Conservation (phyloP, 2,797 vertebrate genomes). For the Dicrostonyx torquatus region DNA sequence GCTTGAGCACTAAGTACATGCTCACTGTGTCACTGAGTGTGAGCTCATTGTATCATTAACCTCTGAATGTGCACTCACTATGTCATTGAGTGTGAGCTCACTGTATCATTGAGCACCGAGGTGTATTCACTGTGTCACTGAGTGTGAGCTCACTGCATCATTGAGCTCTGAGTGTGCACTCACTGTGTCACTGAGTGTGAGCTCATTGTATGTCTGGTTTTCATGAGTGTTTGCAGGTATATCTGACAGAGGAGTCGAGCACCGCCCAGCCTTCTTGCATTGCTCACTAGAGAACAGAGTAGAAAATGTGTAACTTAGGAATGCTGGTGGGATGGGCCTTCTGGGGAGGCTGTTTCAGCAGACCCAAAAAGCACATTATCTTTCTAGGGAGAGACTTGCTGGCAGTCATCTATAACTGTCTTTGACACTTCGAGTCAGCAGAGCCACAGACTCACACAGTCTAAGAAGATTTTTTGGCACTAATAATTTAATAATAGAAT, state of each 20-base stretch:
- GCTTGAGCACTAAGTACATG: neutral
- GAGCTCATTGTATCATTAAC: neutral
- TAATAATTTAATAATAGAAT: slow-evolving; percentile 38
- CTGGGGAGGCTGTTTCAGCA: slow-evolving; percentile 46
- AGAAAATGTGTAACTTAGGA: neutral
- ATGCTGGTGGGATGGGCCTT: neutral
- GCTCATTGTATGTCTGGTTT: neutral
- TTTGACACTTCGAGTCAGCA: neutral
- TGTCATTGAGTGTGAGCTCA: too few relatives aligned
- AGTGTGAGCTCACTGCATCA: neutral
- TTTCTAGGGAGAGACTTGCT: slow-evolving; percentile 49
- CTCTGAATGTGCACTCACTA: too few relatives aligned
- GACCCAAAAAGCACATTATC: slow-evolving; percentile 54
- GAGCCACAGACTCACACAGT: neutral
- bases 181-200: neutral
- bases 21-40: neutral
- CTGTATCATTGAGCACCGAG: too few relatives aligned
- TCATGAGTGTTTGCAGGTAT: neutral
- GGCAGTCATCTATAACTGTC: slow-evolving; percentile 11
- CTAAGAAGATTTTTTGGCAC: neutral
- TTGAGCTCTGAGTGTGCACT: neutral
- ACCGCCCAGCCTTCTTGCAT: neutral
- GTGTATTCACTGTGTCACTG: too few relatives aligned
- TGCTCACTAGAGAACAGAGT: neutral
- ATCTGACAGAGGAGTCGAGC: neutral